These are phyloP conservation scores for Colletes gigas DNA, from an alignment of 1,140 invertebrate genomes.

Conservation along the genomic window DNA sequence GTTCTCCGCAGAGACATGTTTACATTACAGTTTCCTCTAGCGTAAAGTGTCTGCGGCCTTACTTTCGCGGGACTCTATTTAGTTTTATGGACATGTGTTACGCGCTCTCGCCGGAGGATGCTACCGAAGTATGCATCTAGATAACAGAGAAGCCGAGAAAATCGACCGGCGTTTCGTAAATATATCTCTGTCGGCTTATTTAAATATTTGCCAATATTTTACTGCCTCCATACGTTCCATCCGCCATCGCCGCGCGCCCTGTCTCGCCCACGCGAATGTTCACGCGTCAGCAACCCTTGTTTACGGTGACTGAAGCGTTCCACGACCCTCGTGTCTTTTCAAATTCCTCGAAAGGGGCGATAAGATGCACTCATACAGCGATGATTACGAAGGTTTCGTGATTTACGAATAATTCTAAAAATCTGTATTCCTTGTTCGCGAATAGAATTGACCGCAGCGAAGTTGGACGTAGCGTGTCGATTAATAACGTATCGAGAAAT, in stretches of 20 bases:
- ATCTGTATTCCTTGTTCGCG: no score
- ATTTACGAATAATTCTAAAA: no score
- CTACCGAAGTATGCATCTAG: no score
- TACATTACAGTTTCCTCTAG: not conserved
- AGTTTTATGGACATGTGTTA: not conserved
- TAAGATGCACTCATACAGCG: no score
- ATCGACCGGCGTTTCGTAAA: constrained; percentile 8
- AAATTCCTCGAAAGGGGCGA: not conserved
- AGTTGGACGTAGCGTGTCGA: no score
- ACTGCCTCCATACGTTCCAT: not conserved
- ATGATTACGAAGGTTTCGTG: no score
- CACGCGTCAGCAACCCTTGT: constrained; percentile 22
- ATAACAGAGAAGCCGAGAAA: not conserved
- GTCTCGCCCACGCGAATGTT: not conserved
- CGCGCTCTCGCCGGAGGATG: not conserved
- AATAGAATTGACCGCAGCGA: no score
- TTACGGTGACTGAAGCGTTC: constrained; percentile 13
- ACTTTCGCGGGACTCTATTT: constrained; percentile 1
- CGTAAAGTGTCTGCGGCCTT: not conserved
- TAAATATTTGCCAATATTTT: constrained; percentile 49
- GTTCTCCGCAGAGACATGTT: not conserved
- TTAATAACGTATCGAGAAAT: no score
- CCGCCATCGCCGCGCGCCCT: not conserved
- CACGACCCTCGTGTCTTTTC: not conserved
- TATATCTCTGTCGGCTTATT: constrained; percentile 40